These are phyloP conservation scores for Ornithoptera alexandrae DNA, from an alignment of 2,888 invertebrate genomes.

Conservation along the genomic window DNA sequence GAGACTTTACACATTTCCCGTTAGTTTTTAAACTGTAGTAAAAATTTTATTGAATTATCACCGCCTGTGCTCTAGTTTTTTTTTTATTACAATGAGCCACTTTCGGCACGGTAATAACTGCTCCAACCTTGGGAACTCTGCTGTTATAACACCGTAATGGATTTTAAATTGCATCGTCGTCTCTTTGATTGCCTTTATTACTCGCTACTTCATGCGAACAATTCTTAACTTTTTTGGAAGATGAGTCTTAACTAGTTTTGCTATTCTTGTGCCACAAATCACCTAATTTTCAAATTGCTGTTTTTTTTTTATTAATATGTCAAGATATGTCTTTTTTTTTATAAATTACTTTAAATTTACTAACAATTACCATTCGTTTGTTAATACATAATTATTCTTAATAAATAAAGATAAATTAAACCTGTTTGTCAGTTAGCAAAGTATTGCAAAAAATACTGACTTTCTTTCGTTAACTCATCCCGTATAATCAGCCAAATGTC, in stretches of 20 bases:
- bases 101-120: constrained; percentile 17
- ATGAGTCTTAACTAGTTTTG: constrained; percentile 40
- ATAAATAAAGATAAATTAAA: no score
- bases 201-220: constrained; percentile 34
- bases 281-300: background rate
- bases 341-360: background rate
- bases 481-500: no score
- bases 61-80: constrained; percentile 1
- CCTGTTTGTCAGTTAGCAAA: no score
- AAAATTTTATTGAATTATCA: background rate
- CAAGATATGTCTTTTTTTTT: background rate
- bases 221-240: constrained; percentile 39
- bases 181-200: constrained; percentile 50
- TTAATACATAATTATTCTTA: no score
- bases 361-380: background rate
- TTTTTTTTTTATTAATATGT: background rate
- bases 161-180: constrained; percentile 60
- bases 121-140: constrained; percentile 41
- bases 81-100: constrained; percentile 2
- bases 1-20: no score
- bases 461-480: no score
- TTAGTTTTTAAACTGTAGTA: background rate
- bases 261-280: constrained; percentile 31
- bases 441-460: no score
- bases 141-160: constrained; percentile 56